Percentiles rank a stretch among this genome's conserved stretches.
phyloP scores from a whole-genome alignment of 2,888 invertebrate genomes.

The Scaptomyza caliginosa region DNA sequence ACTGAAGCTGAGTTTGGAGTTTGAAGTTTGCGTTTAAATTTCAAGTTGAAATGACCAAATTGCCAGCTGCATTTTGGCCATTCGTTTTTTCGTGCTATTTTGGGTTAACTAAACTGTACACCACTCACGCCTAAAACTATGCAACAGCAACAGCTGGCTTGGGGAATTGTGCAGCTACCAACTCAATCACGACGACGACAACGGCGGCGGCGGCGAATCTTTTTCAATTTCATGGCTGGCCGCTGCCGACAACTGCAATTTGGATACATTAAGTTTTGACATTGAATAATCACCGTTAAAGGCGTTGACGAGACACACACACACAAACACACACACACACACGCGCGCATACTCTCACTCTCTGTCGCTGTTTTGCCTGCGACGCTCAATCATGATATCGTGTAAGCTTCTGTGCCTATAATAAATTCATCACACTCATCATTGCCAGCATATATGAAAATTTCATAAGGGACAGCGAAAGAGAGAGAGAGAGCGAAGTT shows the following conservation, averaged over 20 bases:
- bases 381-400: slow-evolving; percentile 60
- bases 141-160: slow-evolving; percentile 56
- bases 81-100: slow-evolving; percentile 11
- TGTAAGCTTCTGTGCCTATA: slow-evolving; percentile 64
- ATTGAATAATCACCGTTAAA: slow-evolving; percentile 72
- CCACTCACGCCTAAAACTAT: slow-evolving; percentile 63
- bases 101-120: slow-evolving; percentile 6
- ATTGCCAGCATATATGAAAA: slow-evolving; percentile 61
- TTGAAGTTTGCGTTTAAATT: slow-evolving; percentile 25
- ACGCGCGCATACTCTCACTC: neutral
- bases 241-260: slow-evolving; percentile 74
- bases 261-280: slow-evolving; percentile 74
- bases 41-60: slow-evolving; percentile 38
- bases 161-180: neutral
- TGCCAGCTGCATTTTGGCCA: slow-evolving; percentile 56
- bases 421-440: slow-evolving; percentile 74
- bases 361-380: neutral
- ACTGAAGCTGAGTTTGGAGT: slow-evolving; percentile 39
- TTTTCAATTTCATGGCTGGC: slow-evolving; percentile 71
- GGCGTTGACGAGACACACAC: slow-evolving; percentile 66
- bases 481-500: slow-evolving; percentile 3
- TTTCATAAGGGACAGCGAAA: slow-evolving; percentile 48
- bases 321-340: slow-evolving; percentile 10
- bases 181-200: slow-evolving; percentile 2
- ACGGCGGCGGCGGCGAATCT: neutral